Evolutionary conservation across 2,888 invertebrate species (phyloP), one percentile per base, ranked within the genome.

Genomic region (Drosophila leonis): DNA sequence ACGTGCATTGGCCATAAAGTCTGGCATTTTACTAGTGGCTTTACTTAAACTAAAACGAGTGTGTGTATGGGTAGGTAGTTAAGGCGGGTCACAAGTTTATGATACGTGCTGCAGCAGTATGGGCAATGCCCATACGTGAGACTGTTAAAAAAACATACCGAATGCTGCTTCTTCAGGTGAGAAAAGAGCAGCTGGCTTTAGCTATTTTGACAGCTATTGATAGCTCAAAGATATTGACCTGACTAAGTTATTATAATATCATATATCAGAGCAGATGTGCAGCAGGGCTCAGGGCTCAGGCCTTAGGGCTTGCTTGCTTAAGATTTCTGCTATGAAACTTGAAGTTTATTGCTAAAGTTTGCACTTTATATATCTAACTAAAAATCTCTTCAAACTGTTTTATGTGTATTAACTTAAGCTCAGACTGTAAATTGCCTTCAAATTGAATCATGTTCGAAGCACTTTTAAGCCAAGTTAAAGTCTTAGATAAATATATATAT

Each of bases 1-100:
- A 80, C 87, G 83, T 83, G 82, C 78, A 80, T 71, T 74, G 77
- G 55, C 72, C 80, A 83, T 86, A 86, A 86, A 80, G 62, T 78
- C 31, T 33, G 39, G 59, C 63, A 65, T 82, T 83, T 83, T 80
- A 82, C 75, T 80, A 82, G 82, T 83, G 82, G 82, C 87, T 84
- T 83, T 78, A 75, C 63, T 60, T 80, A 72, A 83, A 83, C 80
- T 78, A 78, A 48, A 55, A 41, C 49, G 57, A 29, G 46, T 55
- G 42, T 31, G n/a, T 48, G 51, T 27, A 24, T 24, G 4, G 27
- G 13, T 13, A 13, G 24, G 7, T 24, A 10, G 33, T 3, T 7
- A 18, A 6, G 33, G 9, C 10, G 12, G 41, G 24, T 20, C 18
- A n/a, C 46, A 63, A 46, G 48, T 67, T 76, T 67, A 72, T 67